These are phyloP conservation scores for Hydrocynus forskahlii DNA, from an alignment of 2,797 vertebrate genomes.

Conservation along the genomic window DNA sequence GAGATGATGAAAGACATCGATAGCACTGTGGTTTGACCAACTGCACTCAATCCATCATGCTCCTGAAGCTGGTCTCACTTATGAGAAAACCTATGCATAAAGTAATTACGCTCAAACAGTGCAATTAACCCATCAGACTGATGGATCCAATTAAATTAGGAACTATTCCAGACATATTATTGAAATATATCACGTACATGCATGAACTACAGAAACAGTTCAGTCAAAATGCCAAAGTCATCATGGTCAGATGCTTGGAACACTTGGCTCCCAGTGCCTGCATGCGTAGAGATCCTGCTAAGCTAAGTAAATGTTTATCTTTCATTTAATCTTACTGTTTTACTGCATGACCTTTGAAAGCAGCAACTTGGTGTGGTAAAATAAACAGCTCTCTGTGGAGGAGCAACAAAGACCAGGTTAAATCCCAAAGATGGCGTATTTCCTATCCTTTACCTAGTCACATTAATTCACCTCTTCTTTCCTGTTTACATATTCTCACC, in stretches of 20 bases:
- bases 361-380: slow-evolving; percentile 40
- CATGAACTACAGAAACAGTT: neutral
- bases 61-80: neutral
- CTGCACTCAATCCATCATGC: neutral
- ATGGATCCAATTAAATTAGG: neutral
- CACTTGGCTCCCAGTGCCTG: slow-evolving; percentile 10
- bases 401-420: slow-evolving; percentile 25
- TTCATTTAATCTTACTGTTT: slow-evolving; percentile 48
- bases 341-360: slow-evolving; percentile 50
- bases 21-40: neutral
- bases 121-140: neutral
- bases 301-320: slow-evolving; percentile 54
- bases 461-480: slow-evolving; percentile 18
- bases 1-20: neutral
- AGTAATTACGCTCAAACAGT: neutral
- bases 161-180: neutral
- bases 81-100: neutral
- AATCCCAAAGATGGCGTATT: slow-evolving; percentile 21
- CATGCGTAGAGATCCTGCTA: slow-evolving; percentile 43
- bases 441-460: slow-evolving; percentile 16
- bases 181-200: neutral
- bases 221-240: slow-evolving; percentile 22
- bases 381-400: slow-evolving; percentile 44
- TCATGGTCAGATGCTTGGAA: neutral
- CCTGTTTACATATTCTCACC: slow-evolving; percentile 15